These are phyloP conservation scores for Brachycybe producta DNA, from an alignment of 2,888 invertebrate genomes.

Conservation along the genomic window DNA sequence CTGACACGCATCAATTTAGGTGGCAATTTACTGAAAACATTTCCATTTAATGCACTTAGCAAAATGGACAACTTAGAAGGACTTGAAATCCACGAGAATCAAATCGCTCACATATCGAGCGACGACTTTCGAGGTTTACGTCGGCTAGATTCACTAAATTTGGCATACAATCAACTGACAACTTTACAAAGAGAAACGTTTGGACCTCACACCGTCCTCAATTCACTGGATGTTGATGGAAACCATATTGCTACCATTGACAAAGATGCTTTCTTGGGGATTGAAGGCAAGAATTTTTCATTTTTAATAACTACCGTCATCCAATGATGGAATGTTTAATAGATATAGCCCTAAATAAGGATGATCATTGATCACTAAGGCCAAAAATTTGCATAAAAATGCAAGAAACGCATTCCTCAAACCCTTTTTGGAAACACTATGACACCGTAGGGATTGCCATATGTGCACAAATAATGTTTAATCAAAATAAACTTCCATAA, in stretches of 20 bases:
- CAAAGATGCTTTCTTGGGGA: slow-evolving; percentile 72
- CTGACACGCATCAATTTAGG: slow-evolving; percentile 12
- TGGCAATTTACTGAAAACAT: neutral
- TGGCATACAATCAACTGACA: slow-evolving; percentile 70
- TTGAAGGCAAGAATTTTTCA: slow-evolving; percentile 24
- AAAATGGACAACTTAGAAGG: slow-evolving; percentile 18
- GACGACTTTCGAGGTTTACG: slow-evolving; percentile 7
- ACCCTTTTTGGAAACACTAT: too few relatives aligned
- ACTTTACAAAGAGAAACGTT: slow-evolving; percentile 65
- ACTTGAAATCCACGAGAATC: slow-evolving; percentile 21
- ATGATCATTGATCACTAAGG: too few relatives aligned
- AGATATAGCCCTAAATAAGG: too few relatives aligned
- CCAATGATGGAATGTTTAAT: too few relatives aligned
- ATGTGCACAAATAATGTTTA: too few relatives aligned
- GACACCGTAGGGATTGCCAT: too few relatives aligned
- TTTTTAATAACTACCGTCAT: too few relatives aligned
- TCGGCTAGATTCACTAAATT: slow-evolving; percentile 65
- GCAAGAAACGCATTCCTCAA: too few relatives aligned
- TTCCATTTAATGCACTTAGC: slow-evolving; percentile 11
- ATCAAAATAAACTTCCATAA: too few relatives aligned
- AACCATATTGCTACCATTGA: slow-evolving; percentile 61
- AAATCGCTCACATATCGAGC: slow-evolving; percentile 39
- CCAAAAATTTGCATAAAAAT: too few relatives aligned
- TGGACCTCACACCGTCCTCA: slow-evolving; percentile 61
- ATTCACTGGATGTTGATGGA: slow-evolving; percentile 77